Evolutionary conservation across 2,113 vertebrate genomes (phyloP).

Genomic region (Delphinapterus leucas): DNA sequence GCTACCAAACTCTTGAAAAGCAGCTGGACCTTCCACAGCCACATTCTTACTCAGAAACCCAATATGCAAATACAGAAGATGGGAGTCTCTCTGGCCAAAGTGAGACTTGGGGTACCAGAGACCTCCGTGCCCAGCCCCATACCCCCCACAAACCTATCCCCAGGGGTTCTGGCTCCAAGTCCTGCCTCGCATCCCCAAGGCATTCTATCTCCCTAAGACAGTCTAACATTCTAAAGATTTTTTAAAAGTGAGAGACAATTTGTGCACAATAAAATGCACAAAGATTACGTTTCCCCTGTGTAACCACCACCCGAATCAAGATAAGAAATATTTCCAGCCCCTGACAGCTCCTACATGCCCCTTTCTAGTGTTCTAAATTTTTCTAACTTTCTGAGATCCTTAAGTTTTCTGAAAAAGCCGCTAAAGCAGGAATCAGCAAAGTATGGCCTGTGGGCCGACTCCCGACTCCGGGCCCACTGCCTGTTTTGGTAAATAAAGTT

Average conservation of each 20-base stretch:
- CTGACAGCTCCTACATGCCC: neutral
- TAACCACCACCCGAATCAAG: neutral
- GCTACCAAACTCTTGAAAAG: neutral
- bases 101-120: neutral
- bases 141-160: too few relatives aligned
- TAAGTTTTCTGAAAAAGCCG: neutral
- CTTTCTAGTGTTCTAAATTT: neutral
- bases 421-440: neutral
- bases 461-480: neutral
- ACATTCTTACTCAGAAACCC: neutral
- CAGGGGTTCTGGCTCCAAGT: neutral
- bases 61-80: neutral
- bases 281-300: too few relatives aligned
- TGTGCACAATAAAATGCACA: neutral
- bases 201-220: neutral
- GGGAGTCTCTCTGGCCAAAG: fast-evolving
- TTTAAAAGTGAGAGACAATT: neutral
- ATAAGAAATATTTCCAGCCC: neutral
- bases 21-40: neutral
- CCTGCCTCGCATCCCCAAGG: neutral
- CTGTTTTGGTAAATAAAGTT: slow-evolving; percentile 26
- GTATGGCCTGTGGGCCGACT: neutral
- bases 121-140: neutral
- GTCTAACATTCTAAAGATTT: neutral
- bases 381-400: neutral